phyloP scores from a whole-genome alignment of 2,888 invertebrate genomes.

The Alitta virens region DNA sequence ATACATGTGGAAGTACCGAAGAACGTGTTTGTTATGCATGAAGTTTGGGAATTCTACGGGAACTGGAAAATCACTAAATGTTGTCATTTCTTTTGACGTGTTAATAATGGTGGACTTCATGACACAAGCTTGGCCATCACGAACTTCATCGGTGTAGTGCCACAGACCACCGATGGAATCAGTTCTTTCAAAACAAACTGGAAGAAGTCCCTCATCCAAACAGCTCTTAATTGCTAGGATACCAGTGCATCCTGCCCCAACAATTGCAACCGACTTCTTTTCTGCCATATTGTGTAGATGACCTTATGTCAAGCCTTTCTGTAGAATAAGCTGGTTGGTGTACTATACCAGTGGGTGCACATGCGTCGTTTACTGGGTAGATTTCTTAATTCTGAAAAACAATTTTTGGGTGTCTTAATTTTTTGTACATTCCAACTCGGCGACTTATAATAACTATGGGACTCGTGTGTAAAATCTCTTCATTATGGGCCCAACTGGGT shows the following conservation, averaged over 20 bases:
- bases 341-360: no score
- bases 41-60: conserved; percentile 51
- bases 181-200: conserved; percentile 47
- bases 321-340: no score
- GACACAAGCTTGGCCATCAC: conserved; percentile 39
- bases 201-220: conserved; percentile 48
- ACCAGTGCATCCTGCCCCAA: conserved; percentile 57
- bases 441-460: no score
- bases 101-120: conserved; percentile 48
- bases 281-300: no score
- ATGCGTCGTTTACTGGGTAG: no score
- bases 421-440: no score
- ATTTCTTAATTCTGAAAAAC: no score
- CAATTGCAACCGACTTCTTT: conserved; percentile 32
- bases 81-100: conserved; percentile 48
- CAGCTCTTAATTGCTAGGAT: conserved; percentile 53
- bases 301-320: no score
- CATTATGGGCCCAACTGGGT: no score
- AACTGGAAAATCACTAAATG: conserved; percentile 55
- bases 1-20: conserved; percentile 29
- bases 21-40: conserved; percentile 52
- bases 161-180: conserved; percentile 49
- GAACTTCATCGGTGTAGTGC: conserved; percentile 36
- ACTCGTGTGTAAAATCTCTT: no score
- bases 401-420: no score